Evolutionary conservation across 2,113 vertebrate genomes (phyloP).

Genomic region (Elaphurus davidianus): DNA sequence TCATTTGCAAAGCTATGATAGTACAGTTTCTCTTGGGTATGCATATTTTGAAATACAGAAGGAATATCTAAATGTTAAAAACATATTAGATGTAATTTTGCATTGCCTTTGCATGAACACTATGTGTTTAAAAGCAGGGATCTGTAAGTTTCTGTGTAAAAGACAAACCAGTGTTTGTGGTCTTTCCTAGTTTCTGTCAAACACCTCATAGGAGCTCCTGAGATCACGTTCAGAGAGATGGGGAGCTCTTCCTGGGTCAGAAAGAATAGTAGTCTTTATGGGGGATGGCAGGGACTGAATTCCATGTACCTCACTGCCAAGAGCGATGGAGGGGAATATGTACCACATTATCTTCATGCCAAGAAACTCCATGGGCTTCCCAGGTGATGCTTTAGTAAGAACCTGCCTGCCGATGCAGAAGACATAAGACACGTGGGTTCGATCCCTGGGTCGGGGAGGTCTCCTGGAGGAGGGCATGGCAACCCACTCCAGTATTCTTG

Average conservation of each 20-base stretch:
- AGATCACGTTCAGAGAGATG: neutral
- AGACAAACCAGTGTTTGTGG: neutral
- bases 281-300: neutral
- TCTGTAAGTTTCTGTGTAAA: neutral
- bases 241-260: neutral
- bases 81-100: neutral
- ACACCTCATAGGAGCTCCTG: neutral
- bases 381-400: neutral
- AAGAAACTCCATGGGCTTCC: neutral
- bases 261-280: neutral
- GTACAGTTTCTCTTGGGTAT: neutral
- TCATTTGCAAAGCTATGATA: neutral
- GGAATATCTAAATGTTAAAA: neutral
- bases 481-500: neutral
- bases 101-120: neutral
- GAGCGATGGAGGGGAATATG: neutral
- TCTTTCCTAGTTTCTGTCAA: neutral
- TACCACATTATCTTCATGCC: rapidly evolving
- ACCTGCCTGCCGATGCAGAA: neutral
- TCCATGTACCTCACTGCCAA: neutral
- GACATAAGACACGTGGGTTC: neutral
- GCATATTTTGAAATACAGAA: neutral
- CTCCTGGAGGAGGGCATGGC: neutral
- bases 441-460: neutral
- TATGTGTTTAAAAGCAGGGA: neutral